Evolutionary conservation across 2,797 vertebrate genomes (phyloP).

Genomic region (Onychomys arenicola): DNA sequence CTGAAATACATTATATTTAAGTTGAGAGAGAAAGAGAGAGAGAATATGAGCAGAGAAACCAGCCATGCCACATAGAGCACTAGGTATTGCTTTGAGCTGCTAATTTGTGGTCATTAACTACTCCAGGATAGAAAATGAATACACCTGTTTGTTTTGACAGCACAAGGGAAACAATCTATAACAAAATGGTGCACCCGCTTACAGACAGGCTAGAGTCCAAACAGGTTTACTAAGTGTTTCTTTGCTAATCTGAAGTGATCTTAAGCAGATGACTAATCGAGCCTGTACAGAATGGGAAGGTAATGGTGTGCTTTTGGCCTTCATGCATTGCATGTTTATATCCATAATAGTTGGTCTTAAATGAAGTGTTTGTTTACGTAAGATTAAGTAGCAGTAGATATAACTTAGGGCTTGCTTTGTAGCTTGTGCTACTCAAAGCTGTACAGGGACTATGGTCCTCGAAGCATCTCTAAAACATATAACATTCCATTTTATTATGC

Average conservation of each 20-base stretch:
- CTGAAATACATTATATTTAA: neutral
- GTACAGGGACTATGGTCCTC: neutral
- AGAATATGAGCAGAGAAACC: neutral
- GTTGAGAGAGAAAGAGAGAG: neutral
- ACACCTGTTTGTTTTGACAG: neutral
- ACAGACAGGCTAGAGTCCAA: neutral
- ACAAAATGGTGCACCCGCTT: neutral
- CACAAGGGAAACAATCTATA: neutral
- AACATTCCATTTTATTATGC: neutral
- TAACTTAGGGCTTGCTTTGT: neutral
- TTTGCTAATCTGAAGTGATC: constrained; percentile 24
- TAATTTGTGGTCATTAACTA: neutral
- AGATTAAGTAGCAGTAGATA: neutral
- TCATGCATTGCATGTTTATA: neutral
- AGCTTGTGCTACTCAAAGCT: neutral
- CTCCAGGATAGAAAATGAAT: neutral
- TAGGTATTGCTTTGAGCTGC: neutral
- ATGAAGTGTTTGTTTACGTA: neutral
- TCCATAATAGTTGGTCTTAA: neutral
- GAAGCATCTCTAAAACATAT: neutral
- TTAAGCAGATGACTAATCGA: neutral
- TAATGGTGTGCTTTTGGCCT: neutral
- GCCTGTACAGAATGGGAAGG: neutral
- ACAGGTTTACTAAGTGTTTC: neutral
- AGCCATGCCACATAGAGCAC: neutral